Conservation (phyloP, 1,140 invertebrate species). For the Zaprionus kolodkinae region DNA sequence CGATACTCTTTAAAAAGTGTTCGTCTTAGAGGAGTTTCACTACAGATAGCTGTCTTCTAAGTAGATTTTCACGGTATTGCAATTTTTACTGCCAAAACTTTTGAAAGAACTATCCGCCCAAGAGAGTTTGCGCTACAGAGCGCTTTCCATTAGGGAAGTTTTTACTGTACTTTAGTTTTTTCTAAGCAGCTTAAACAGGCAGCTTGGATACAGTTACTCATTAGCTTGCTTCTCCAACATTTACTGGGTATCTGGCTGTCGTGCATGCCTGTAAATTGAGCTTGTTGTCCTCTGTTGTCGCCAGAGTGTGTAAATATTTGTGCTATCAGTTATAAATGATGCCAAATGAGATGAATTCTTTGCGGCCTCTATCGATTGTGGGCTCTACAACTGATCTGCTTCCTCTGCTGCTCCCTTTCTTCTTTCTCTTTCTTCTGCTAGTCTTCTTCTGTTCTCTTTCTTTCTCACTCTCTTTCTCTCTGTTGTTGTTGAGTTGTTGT, state of each 20-base stretch:
- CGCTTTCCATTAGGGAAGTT: neutral
- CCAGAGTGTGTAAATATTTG: slow-evolving; percentile 21
- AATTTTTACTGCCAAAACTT: no score
- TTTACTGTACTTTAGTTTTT: neutral
- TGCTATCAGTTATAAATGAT: slow-evolving; percentile 35
- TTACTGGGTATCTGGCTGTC: neutral
- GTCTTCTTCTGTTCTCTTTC: neutral
- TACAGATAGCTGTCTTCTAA: no score
- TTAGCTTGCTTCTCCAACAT: neutral
- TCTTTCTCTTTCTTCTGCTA: slow-evolving; percentile 1
- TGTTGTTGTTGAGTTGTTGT: slow-evolving; percentile 30
- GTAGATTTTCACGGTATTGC: no score
- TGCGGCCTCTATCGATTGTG: slow-evolving; percentile 9
- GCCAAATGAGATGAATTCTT: slow-evolving; percentile 24
- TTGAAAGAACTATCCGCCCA: neutral
- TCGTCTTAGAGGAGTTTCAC: no score
- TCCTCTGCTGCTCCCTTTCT: neutral
- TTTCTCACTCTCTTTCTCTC: neutral
- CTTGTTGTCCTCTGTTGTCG: slow-evolving; percentile 1
- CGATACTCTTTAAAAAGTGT: no score
- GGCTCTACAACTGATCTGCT: slow-evolving; percentile 17
- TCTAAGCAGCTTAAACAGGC: neutral
- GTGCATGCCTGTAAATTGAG: neutral
- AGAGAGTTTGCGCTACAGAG: accelerated
- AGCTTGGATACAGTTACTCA: neutral